phyloP scores from a whole-genome alignment of 2,113 vertebrate genomes.

The Pterophyllum scalare region DNA sequence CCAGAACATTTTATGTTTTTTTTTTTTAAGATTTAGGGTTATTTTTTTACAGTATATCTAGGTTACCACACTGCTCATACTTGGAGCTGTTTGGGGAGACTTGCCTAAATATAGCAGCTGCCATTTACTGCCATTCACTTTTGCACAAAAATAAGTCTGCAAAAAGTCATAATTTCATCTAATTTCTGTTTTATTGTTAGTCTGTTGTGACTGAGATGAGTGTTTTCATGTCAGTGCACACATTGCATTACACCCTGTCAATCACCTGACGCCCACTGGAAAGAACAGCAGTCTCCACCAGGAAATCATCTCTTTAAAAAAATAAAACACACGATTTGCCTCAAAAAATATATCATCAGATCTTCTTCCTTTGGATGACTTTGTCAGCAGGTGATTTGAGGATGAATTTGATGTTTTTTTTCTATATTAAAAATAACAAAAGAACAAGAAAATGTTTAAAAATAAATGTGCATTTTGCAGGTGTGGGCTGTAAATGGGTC shows the following conservation, averaged over 20 bases:
- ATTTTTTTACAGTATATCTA: accelerated
- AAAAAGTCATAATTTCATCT: slow-evolving; percentile 54
- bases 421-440: neutral
- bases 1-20: neutral
- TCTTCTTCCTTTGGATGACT: neutral
- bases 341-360: neutral
- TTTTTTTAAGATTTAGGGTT: neutral
- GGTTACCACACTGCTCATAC: neutral
- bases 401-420: neutral
- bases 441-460: neutral
- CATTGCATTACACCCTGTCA: slow-evolving; percentile 49
- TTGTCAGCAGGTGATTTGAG: neutral
- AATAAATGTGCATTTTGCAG: neutral
- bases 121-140: slow-evolving; percentile 36
- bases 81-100: neutral
- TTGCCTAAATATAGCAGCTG: slow-evolving; percentile 22
- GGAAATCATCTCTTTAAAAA: slow-evolving; percentile 19
- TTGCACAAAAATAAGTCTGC: neutral
- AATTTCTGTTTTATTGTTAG: slow-evolving; percentile 37
- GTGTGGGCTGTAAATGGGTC: neutral
- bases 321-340: neutral
- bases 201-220: slow-evolving; percentile 37
- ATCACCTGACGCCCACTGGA: slow-evolving; percentile 51
- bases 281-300: slow-evolving; percentile 1
- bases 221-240: slow-evolving; percentile 35